Conservation (phyloP, 2,797 vertebrate species). For the Sebastes trivittatus region DNA sequence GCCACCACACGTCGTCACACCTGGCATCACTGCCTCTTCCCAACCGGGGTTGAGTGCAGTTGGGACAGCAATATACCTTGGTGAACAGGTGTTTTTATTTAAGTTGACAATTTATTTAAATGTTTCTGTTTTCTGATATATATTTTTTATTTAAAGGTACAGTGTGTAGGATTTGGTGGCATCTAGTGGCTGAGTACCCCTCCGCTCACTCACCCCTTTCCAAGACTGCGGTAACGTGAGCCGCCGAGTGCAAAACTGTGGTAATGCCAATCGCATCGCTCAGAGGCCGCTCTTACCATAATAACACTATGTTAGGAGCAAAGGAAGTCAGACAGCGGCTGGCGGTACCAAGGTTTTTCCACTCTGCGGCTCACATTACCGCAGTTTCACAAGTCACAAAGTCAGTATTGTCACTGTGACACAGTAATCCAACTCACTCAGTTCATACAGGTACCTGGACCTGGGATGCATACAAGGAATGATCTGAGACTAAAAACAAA, state of each 20-base stretch:
- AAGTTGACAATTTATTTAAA: not conserved
- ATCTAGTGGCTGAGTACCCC: no score
- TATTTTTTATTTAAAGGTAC: not conserved
- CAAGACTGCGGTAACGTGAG: no score
- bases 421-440: not conserved
- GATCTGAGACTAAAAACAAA: not conserved
- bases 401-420: not conserved
- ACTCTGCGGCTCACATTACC: no score
- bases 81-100: constrained; percentile 5
- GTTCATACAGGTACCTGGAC: not conserved
- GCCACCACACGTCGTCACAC: constrained; percentile 10
- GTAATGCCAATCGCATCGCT: no score
- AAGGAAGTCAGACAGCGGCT: no score
- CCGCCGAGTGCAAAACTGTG: no score
- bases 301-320: no score
- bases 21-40: constrained; percentile 9
- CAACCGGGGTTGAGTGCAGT: not conserved
- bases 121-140: not conserved
- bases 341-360: no score
- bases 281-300: no score
- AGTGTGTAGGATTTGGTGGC: no score
- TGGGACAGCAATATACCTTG: not conserved
- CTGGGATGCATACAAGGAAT: not conserved
- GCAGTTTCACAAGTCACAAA: no score
- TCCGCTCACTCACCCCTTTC: no score